A percentile compares a stretch with the other conserved stretches of the same genome.
These are phyloP conservation scores for Cyprinodon brontotheroides DNA, from an alignment of 2,113 vertebrate genomes.

Conservation along the genomic window DNA sequence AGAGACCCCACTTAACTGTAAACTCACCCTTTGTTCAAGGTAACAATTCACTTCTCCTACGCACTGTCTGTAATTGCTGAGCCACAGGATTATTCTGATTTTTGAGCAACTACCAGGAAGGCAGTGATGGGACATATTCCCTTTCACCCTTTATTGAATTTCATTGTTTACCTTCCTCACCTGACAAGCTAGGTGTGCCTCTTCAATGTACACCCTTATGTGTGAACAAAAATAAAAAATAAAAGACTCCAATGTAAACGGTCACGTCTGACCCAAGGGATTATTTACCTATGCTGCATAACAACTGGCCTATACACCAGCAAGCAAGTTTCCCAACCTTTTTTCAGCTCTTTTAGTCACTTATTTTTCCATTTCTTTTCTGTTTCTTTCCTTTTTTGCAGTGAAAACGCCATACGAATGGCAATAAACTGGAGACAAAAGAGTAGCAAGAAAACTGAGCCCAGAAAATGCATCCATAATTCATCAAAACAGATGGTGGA, in stretches of 20 bases:
- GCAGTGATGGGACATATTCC: conserved; percentile 6
- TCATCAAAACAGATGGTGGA: conserved; percentile 30
- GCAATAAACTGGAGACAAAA: background rate
- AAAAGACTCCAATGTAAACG: conserved; percentile 54
- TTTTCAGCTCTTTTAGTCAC: background rate
- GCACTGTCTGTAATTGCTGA: conserved; percentile 24
- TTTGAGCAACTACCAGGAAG: conserved; percentile 15
- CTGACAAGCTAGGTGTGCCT: conserved; percentile 16
- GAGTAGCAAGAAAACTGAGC: background rate
- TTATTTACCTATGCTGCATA: conserved; percentile 30
- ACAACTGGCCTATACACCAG: conserved; percentile 38
- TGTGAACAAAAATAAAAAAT: conserved; percentile 31
- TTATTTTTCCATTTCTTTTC: background rate
- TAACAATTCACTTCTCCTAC: conserved; percentile 54
- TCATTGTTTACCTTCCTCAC: conserved; percentile 18
- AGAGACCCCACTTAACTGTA: conserved; percentile 57
- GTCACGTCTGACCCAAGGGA: conserved; percentile 61
- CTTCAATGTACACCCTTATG: conserved; percentile 13
- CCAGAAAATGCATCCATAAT: background rate
- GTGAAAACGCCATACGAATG: background rate
- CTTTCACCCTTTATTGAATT: conserved; percentile 20
- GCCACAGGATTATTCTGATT: conserved; percentile 31
- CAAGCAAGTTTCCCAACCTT: conserved; percentile 26
- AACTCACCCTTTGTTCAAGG: conserved; percentile 54
- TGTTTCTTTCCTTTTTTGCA: background rate